A percentile compares a stretch with the other conserved stretches of the same genome.
Conservation (phyloP, 2,797 vertebrate genomes). For the Otolemur crassicaudatus region DNA sequence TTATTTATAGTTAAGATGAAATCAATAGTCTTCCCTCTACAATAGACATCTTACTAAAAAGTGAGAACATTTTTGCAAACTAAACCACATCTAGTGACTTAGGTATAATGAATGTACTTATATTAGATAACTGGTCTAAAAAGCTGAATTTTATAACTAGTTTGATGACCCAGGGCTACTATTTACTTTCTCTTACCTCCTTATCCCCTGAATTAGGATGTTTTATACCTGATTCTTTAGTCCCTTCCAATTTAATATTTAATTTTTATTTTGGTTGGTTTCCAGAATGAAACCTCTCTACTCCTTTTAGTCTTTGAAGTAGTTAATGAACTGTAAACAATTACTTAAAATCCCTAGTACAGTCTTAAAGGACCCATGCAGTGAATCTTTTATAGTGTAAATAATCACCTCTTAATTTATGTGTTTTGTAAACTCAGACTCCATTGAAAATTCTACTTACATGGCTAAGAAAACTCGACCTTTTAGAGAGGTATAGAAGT, state of each 20-base stretch:
- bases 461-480: slow-evolving; percentile 22
- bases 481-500: not conserved
- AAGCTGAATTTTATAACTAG: not conserved
- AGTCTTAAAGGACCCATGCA: slow-evolving; percentile 29
- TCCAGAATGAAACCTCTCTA: not conserved
- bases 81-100: not conserved
- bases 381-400: slow-evolving; percentile 53
- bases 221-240: not conserved
- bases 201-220: not conserved
- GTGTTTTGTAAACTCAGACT: slow-evolving; percentile 60
- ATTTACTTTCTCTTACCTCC: not conserved
- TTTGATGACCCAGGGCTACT: not conserved
- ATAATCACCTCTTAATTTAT: slow-evolving; percentile 52
- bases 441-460: slow-evolving; percentile 11
- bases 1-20: not conserved
- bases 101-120: not conserved
- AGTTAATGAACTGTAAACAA: slow-evolving; percentile 57
- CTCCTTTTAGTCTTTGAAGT: not conserved
- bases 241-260: not conserved
- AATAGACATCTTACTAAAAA: not conserved
- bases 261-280: not conserved
- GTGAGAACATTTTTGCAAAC: not conserved
- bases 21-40: not conserved
- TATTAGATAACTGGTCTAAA: not conserved
- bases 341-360: slow-evolving; percentile 44